Evolutionary conservation across 2,888 invertebrate genomes (phyloP).

Genomic region (Geophilus truncorum): DNA sequence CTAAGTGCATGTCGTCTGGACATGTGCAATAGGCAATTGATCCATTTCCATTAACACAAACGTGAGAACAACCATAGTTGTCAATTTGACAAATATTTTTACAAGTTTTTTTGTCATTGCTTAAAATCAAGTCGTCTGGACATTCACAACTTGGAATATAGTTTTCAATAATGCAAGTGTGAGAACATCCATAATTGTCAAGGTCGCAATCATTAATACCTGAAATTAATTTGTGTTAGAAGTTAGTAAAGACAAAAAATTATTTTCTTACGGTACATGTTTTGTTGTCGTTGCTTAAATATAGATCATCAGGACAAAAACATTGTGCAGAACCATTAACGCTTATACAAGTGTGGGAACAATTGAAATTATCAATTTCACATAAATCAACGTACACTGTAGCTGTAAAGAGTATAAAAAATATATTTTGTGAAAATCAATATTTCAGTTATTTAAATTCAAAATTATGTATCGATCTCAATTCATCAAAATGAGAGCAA

Average conservation of each 20-base stretch:
- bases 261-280: not conserved
- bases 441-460: not conserved
- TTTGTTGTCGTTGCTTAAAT: not conserved
- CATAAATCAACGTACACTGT: not conserved
- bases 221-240: not conserved
- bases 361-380: not conserved
- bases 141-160: not conserved
- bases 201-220: constrained; percentile 48
- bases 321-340: not conserved
- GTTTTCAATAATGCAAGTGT: not conserved
- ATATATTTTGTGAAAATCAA: too few relatives aligned
- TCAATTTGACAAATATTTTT: not conserved
- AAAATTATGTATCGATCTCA: too few relatives aligned
- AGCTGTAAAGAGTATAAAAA: not conserved
- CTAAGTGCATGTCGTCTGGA: not conserved
- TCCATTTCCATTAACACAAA: not conserved
- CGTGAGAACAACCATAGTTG: constrained; percentile 20
- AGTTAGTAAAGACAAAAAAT: not conserved
- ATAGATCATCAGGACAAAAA: not conserved
- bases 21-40: not conserved
- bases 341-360: not conserved
- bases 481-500: too few relatives aligned
- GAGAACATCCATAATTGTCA: constrained; percentile 25
- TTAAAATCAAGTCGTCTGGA: not conserved
- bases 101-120: not conserved